Conservation (phyloP, 2,797 vertebrate genomes). For the Peromyscus nudipes region DNA sequence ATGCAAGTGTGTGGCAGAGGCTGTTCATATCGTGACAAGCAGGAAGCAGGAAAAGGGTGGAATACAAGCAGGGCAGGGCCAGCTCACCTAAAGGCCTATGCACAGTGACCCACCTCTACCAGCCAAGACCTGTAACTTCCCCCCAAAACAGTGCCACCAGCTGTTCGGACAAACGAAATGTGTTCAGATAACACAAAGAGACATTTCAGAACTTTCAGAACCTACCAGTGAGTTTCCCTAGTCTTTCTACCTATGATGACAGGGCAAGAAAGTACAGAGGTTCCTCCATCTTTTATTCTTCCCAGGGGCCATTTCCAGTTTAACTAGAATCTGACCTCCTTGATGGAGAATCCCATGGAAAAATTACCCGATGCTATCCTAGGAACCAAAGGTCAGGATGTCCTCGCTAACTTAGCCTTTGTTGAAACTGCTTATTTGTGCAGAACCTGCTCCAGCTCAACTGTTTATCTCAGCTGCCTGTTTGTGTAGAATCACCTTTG, state of each 20-base stretch:
- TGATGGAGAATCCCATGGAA: not conserved
- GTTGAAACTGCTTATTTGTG: not conserved
- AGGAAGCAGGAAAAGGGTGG: not conserved
- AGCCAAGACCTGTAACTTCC: not conserved
- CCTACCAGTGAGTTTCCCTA: not conserved
- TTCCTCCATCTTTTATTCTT: not conserved
- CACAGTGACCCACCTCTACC: not conserved
- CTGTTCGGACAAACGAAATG: not conserved
- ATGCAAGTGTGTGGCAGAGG: not conserved
- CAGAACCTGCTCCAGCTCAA: not conserved
- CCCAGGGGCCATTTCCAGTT: too few relatives aligned
- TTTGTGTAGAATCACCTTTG: not conserved
- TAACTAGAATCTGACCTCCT: not conserved
- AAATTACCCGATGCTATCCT: not conserved
- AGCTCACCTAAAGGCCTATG: too few relatives aligned
- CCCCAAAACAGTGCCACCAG: not conserved
- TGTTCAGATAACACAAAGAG: not conserved
- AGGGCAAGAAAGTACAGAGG: not conserved
- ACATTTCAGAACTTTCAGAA: not conserved
- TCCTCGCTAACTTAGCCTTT: not conserved
- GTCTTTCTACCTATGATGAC: not conserved
- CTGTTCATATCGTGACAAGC: not conserved
- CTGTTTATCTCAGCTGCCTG: not conserved
- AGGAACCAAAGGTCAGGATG: not conserved
- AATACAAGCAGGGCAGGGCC: not conserved